Conservation (phyloP, 2,113 vertebrate genomes). For the Dromas ardeola region DNA sequence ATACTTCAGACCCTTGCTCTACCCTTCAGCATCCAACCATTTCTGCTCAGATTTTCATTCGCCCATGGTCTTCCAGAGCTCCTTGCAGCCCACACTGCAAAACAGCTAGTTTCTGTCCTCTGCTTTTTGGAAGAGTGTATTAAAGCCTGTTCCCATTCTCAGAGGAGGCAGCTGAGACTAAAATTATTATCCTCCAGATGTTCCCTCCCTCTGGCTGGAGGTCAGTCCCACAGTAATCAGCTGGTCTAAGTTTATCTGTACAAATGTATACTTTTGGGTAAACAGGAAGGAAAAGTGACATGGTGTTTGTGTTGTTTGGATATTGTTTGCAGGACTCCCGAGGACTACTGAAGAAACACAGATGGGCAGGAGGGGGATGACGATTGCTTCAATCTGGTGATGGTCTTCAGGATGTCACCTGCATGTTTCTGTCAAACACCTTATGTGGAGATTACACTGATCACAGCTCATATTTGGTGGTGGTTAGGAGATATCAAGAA, state of each 20-base stretch:
- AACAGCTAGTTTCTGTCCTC: neutral
- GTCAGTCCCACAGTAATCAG: neutral
- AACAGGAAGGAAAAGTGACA: constrained; percentile 44
- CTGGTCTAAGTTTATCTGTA: constrained; percentile 8
- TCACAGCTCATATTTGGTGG: neutral
- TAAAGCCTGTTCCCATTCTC: neutral
- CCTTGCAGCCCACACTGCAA: fast-evolving
- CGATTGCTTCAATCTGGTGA: neutral
- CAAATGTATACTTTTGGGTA: neutral
- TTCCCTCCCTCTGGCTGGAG: neutral
- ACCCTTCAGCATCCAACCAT: neutral
- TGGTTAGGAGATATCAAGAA: neutral
- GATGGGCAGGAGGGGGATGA: neutral
- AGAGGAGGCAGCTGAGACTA: neutral
- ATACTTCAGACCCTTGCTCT: neutral
- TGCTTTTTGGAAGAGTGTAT: neutral
- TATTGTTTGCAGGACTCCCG: neutral
- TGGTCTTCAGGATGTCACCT: neutral
- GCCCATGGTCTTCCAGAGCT: neutral
- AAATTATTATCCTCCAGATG: neutral
- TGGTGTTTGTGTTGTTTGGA: neutral
- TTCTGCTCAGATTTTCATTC: neutral
- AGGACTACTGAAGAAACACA: neutral
- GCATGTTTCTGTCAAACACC: neutral
- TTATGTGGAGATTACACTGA: neutral